Percentiles rank a stretch among this genome's conserved stretches.
phyloP scores from a whole-genome alignment of 2,888 invertebrate species.

The Slavum lentiscoides region DNA sequence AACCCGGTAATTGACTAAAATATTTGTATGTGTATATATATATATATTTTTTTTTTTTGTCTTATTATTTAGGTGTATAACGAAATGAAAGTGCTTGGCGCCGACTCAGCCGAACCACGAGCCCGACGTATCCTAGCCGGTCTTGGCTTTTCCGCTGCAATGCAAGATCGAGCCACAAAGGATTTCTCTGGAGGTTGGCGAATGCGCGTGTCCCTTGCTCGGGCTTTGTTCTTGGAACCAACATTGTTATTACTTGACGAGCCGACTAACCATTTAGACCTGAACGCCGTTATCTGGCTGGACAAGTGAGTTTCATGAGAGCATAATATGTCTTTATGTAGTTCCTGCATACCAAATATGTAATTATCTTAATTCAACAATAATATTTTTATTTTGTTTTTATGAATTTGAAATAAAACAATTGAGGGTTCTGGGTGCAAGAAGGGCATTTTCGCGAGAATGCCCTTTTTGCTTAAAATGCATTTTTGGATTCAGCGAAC shows the following conservation, averaged over 20 bases:
- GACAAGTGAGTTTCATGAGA: slow-evolving; percentile 76
- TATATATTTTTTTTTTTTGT: too few relatives aligned
- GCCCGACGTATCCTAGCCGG: slow-evolving; percentile 96
- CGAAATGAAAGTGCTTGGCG: slow-evolving; percentile 93
- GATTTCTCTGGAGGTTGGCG: slow-evolving; percentile 72
- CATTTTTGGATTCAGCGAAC: too few relatives aligned
- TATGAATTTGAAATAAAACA: too few relatives aligned
- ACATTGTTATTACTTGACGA: slow-evolving; percentile 70
- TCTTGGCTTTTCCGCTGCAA: slow-evolving; percentile 80
- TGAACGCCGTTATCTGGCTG: slow-evolving; percentile 99
- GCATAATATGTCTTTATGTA: neutral
- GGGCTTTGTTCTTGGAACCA: slow-evolving; percentile 71
- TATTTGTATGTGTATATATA: neutral
- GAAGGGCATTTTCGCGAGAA: too few relatives aligned
- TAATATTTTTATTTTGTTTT: too few relatives aligned
- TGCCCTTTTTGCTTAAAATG: too few relatives aligned
- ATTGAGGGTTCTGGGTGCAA: too few relatives aligned
- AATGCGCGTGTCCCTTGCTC: slow-evolving; percentile 70
- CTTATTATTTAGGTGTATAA: slow-evolving; percentile 73
- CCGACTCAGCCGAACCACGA: slow-evolving; percentile 95
- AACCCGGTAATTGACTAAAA: neutral
- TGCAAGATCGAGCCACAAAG: slow-evolving; percentile 76
- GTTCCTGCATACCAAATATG: too few relatives aligned
- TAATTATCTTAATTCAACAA: too few relatives aligned
- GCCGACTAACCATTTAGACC: slow-evolving; percentile 69